These are phyloP conservation scores for Mesembrinibis cayennensis DNA, from an alignment of 2,113 vertebrate species.

Conservation along the genomic window DNA sequence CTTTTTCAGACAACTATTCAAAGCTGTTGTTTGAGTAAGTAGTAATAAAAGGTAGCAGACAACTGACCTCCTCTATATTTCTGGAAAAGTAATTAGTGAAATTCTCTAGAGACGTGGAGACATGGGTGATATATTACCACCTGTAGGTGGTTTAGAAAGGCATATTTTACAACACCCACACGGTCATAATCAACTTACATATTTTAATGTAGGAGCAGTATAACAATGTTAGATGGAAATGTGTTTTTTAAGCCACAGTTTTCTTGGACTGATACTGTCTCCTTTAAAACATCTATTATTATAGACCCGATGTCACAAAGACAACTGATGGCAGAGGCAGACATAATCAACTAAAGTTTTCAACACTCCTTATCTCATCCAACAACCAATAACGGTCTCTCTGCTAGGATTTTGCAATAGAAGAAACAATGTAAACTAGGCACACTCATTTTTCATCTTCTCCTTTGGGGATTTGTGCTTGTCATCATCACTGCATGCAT, in stretches of 20 bases:
- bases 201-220: constrained; percentile 54
- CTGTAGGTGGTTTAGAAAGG: constrained; percentile 59
- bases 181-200: constrained; percentile 54
- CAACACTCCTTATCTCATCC: constrained; percentile 61
- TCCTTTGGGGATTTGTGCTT: constrained; percentile 51
- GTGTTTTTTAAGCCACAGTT: constrained; percentile 44
- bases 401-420: constrained; percentile 63
- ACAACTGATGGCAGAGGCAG: constrained; percentile 46
- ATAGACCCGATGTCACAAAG: constrained; percentile 27
- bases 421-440: constrained; percentile 59
- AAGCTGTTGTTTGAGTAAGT: constrained; percentile 46
- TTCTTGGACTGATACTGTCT: constrained; percentile 6
- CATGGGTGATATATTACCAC: constrained; percentile 65
- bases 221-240: constrained; percentile 42
- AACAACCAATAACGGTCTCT: constrained; percentile 55
- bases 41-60: constrained; percentile 68
- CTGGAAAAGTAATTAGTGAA: constrained; percentile 70
- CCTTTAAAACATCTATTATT: constrained; percentile 36
- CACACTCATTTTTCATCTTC: constrained; percentile 54
- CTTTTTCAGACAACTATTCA: constrained; percentile 33
- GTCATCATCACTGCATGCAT: constrained; percentile 55
- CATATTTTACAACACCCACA: constrained; percentile 55
- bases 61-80: constrained; percentile 65
- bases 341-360: constrained; percentile 61
- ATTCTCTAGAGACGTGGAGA: constrained; percentile 44